Conservation (phyloP, 2,888 invertebrate genomes). For the Rhamnusium bicolor region DNA sequence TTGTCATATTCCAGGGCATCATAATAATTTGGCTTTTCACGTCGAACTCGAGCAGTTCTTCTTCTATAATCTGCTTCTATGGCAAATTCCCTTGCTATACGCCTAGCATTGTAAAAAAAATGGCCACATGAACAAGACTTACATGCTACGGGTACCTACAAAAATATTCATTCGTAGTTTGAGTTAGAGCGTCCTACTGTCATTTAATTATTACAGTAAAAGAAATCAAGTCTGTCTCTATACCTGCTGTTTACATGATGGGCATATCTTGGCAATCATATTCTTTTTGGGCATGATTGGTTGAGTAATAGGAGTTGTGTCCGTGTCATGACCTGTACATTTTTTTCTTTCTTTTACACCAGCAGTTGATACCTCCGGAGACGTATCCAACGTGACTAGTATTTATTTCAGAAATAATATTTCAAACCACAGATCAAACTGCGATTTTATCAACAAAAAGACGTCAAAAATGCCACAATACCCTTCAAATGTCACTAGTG, state of each 20-base stretch:
- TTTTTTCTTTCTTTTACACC: constrained; percentile 21
- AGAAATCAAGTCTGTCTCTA: not conserved
- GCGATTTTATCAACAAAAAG: too few species aligned
- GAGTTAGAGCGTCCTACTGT: not conserved
- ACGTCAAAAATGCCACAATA: too few species aligned
- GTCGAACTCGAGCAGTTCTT: constrained; percentile 81
- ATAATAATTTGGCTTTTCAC: constrained; percentile 88
- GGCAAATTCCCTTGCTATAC: constrained; percentile 71
- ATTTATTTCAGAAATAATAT: too few species aligned
- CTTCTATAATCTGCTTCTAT: constrained; percentile 75
- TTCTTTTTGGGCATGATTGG: constrained; percentile 55
- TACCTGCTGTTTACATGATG: constrained; percentile 63
- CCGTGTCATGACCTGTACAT: constrained; percentile 40
- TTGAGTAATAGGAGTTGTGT: constrained; percentile 10
- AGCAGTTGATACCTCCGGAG: not conserved
- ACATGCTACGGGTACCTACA: constrained; percentile 87
- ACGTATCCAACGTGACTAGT: constrained; percentile 7
- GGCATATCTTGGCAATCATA: constrained; percentile 66
- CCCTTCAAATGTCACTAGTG: too few species aligned
- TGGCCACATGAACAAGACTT: constrained; percentile 89
- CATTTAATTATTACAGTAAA: constrained; percentile 41
- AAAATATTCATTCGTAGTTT: constrained; percentile 26
- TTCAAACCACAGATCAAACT: too few species aligned
- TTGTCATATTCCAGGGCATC: constrained; percentile 87
- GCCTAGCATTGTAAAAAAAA: constrained; percentile 82